phyloP scores from a whole-genome alignment of 2,888 invertebrate genomes.

The Ellobium chinense region DNA sequence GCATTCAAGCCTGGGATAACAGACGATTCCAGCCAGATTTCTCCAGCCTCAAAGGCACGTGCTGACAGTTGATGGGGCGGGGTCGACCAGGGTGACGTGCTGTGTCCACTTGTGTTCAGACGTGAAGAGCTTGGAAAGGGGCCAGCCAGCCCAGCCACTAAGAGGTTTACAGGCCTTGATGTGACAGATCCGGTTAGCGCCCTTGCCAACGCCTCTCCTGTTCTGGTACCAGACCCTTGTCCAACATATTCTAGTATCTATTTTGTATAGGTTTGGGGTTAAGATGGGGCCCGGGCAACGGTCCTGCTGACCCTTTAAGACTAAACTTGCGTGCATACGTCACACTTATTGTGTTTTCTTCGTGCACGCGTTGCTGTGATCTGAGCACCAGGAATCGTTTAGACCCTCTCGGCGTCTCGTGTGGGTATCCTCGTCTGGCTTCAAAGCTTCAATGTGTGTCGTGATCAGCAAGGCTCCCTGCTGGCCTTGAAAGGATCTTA shows the following conservation, averaged over 20 bases:
- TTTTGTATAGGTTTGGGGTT: no score
- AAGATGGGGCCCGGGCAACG: no score
- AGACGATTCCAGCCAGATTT: slow-evolving; percentile 19
- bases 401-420: no score
- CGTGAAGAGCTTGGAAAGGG: not conserved
- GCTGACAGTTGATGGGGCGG: slow-evolving; percentile 21
- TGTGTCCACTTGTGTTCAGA: slow-evolving; percentile 27
- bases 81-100: slow-evolving; percentile 19
- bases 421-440: no score
- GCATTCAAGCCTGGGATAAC: slow-evolving; percentile 6
- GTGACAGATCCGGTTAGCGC: slow-evolving; percentile 27
- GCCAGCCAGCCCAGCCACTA: not conserved
- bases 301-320: slow-evolving; percentile 23
- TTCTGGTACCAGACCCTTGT: no score
- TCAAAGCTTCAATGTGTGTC: no score
- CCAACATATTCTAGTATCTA: no score
- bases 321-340: slow-evolving; percentile 25
- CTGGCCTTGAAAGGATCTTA: not conserved
- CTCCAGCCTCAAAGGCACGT: slow-evolving; percentile 19
- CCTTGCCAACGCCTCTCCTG: not conserved
- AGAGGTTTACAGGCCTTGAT: slow-evolving; percentile 30
- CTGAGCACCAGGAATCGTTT: no score
- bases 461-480: no score
- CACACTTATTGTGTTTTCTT: slow-evolving; percentile 13
- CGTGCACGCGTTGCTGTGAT: no score